phyloP scores from a whole-genome alignment of 2,888 invertebrate species.

The Acanthopleura granulata region DNA sequence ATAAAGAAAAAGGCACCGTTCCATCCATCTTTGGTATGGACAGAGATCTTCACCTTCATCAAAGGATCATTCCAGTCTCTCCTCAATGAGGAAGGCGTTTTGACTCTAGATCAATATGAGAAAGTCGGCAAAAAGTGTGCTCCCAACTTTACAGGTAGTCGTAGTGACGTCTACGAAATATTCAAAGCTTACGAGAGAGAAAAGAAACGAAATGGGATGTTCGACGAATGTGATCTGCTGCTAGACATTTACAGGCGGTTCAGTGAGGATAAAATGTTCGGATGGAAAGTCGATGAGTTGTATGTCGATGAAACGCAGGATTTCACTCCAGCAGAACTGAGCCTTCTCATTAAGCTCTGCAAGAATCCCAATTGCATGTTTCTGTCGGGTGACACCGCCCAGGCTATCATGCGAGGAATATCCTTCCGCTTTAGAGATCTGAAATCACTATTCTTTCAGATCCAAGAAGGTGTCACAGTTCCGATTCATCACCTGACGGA shows the following conservation, averaged over 20 bases:
- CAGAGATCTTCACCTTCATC: slow-evolving; percentile 61
- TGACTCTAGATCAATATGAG: slow-evolving; percentile 43
- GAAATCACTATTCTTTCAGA: slow-evolving; percentile 53
- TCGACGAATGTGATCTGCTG: slow-evolving; percentile 55
- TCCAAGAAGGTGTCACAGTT: slow-evolving; percentile 41
- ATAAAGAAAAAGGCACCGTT: slow-evolving; percentile 35
- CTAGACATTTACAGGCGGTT: slow-evolving; percentile 37
- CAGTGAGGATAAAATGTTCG: slow-evolving; percentile 21
- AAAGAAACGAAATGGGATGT: slow-evolving; percentile 40
- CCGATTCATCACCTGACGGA: slow-evolving; percentile 44
- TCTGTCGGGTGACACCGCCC: slow-evolving; percentile 44
- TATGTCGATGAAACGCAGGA: slow-evolving; percentile 64
- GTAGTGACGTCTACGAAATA: slow-evolving; percentile 44
- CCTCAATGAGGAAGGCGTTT: slow-evolving; percentile 34
- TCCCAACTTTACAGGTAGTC: slow-evolving; percentile 48
- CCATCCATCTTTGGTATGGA: slow-evolving; percentile 60
- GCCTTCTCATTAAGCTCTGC: slow-evolving; percentile 50
- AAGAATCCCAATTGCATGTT: slow-evolving; percentile 61
- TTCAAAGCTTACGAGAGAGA: slow-evolving; percentile 44
- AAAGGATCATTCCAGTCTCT: slow-evolving; percentile 56
- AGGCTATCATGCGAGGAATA: slow-evolving; percentile 47
- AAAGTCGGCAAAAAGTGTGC: slow-evolving; percentile 50
- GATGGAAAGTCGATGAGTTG: slow-evolving; percentile 51
- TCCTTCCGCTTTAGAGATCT: slow-evolving; percentile 55
- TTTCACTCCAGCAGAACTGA: slow-evolving; percentile 61